phyloP scores from a whole-genome alignment of 2,797 vertebrate species.

The Octomys mimax region DNA sequence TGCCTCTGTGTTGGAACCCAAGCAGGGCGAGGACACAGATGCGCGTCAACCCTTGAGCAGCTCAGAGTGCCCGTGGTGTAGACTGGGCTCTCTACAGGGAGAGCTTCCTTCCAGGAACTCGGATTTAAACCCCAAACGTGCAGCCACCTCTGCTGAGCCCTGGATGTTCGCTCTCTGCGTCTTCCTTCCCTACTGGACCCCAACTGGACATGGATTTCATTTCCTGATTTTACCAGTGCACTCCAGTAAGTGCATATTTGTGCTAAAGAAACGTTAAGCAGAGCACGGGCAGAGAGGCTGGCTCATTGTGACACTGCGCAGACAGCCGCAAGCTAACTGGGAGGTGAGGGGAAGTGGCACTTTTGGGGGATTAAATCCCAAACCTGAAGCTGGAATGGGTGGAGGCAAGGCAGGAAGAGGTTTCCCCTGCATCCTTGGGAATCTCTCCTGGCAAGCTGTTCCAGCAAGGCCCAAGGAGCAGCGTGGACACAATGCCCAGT shows the following conservation, averaged over 20 bases:
- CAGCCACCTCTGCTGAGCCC: background rate
- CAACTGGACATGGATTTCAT: background rate
- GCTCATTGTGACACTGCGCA: background rate
- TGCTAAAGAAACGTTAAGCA: background rate
- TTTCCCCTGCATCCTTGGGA: conserved; percentile 56
- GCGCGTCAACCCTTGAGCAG: background rate
- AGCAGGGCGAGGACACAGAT: too few relatives aligned
- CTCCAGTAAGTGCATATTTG: background rate
- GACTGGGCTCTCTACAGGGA: background rate
- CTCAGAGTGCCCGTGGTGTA: accelerated
- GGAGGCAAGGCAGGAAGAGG: background rate
- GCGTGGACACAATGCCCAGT: conserved; percentile 45
- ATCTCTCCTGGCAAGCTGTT: conserved; percentile 4
- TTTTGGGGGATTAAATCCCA: background rate
- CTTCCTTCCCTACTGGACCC: background rate
- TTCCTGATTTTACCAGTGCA: background rate
- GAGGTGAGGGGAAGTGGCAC: background rate
- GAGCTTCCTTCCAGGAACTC: background rate
- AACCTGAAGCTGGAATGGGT: background rate
- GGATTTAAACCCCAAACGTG: background rate
- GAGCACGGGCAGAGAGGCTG: background rate
- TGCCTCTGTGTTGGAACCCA: background rate
- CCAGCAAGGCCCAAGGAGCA: conserved; percentile 7
- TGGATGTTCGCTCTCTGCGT: accelerated
- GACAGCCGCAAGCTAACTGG: background rate